Evolutionary conservation across 2,797 vertebrate species (phyloP).

Genomic region (Synanceia verrucosa): DNA sequence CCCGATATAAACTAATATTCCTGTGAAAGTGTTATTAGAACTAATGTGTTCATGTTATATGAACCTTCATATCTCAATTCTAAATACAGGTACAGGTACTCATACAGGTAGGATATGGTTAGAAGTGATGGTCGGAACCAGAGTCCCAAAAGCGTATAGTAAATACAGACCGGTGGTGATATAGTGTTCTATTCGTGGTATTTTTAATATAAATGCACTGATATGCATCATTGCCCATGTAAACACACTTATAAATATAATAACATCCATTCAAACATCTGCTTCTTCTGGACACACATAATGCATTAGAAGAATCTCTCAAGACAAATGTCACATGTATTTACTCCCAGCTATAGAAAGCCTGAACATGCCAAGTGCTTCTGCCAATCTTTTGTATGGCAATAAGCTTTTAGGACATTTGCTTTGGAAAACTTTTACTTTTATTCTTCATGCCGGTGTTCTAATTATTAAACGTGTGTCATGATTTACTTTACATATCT

Average conservation of each 20-base stretch:
- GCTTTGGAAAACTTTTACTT: conserved; percentile 26
- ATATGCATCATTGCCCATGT: conserved; percentile 2
- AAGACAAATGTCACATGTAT: not conserved
- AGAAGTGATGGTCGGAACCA: not conserved
- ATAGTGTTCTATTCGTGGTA: not conserved
- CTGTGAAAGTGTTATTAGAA: conserved; percentile 4
- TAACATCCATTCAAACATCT: not conserved
- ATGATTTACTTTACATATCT: not conserved
- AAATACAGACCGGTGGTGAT: conserved; percentile 1
- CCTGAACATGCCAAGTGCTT: conserved; percentile 71
- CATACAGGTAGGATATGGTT: not conserved
- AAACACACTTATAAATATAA: conserved; percentile 17
- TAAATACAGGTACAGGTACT: not conserved
- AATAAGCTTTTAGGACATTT: conserved; percentile 47
- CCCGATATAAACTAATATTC: not conserved
- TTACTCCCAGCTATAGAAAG: conserved; percentile 1
- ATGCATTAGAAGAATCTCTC: not conserved
- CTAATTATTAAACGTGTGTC: conserved; percentile 7
- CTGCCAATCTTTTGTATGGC: conserved; percentile 78
- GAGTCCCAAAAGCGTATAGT: not conserved
- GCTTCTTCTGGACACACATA: too few species aligned
- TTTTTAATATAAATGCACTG: not conserved
- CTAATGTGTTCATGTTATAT: not conserved
- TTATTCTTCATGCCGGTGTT: not conserved
- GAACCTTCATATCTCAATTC: not conserved